A percentile compares a stretch with the other conserved stretches of the same genome.
These are phyloP conservation scores for Agrypnia vestita DNA, from an alignment of 1,140 invertebrate genomes.

Conservation along the genomic window DNA sequence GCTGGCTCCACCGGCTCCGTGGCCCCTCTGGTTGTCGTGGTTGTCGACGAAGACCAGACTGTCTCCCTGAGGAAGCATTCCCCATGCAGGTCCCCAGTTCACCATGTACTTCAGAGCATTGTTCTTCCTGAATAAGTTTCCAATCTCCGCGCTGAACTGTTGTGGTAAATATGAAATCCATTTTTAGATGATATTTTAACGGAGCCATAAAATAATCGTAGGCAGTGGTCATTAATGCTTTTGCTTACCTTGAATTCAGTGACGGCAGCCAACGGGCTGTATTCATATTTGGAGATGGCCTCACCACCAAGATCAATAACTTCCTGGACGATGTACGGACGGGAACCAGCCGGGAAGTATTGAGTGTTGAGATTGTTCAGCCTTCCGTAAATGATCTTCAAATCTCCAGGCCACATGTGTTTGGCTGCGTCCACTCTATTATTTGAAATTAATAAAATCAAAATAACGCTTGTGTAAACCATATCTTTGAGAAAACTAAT, in stretches of 20 bases:
- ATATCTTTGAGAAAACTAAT: no score
- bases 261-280: conserved; percentile 78
- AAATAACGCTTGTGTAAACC: no score
- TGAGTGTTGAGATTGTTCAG: conserved; percentile 76
- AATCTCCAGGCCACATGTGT: conserved; percentile 86
- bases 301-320: conserved; percentile 86
- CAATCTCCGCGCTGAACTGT: conserved; percentile 57
- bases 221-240: no score
- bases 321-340: conserved; percentile 85
- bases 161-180: no score
- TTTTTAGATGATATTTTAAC: no score
- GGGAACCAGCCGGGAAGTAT: conserved; percentile 74
- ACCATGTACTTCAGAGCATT: conserved; percentile 69
- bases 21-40: conserved; percentile 75
- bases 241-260: conserved; percentile 78
- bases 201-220: no score
- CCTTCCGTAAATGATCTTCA: conserved; percentile 76
- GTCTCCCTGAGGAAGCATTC: conserved; percentile 72
- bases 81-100: conserved; percentile 76
- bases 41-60: conserved; percentile 80
- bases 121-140: conserved; percentile 66
- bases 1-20: conserved; percentile 69
- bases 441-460: no score
- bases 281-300: conserved; percentile 78
- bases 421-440: conserved; percentile 82